phyloP scores from a whole-genome alignment of 2,113 vertebrate species.

The Coracopsis vasa region DNA sequence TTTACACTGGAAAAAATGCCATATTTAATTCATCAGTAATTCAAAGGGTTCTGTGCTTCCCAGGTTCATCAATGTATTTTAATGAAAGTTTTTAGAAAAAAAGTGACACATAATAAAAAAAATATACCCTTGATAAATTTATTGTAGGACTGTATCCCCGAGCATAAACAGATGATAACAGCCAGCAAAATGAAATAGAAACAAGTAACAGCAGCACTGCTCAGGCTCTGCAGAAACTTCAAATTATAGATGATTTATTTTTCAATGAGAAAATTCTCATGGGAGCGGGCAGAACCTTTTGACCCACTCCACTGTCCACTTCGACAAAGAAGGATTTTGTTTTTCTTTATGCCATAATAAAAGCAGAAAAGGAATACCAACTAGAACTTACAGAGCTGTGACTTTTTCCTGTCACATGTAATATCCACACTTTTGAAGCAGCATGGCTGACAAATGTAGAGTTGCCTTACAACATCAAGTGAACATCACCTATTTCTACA shows the following conservation, averaged over 20 bases:
- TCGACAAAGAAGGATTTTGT: neutral
- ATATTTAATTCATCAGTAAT: neutral
- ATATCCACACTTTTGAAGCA: neutral
- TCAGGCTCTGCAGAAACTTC: neutral
- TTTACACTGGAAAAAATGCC: neutral
- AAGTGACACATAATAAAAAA: neutral
- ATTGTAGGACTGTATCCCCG: neutral
- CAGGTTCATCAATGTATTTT: neutral
- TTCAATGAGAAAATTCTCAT: neutral
- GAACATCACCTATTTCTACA: neutral
- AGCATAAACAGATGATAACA: neutral
- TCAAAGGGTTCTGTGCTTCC: neutral
- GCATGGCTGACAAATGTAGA: neutral
- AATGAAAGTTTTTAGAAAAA: neutral
- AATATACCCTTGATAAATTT: neutral
- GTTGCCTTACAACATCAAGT: neutral
- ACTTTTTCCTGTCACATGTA: neutral
- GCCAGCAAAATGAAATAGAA: neutral
- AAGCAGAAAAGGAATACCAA: neutral
- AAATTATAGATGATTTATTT: neutral
- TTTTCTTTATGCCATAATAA: neutral
- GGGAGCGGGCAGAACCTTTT: neutral
- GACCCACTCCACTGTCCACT: neutral
- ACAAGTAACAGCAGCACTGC: neutral
- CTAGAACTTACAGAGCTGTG: neutral